Conservation (phyloP, 2,113 vertebrate species). For the Alces alces region DNA sequence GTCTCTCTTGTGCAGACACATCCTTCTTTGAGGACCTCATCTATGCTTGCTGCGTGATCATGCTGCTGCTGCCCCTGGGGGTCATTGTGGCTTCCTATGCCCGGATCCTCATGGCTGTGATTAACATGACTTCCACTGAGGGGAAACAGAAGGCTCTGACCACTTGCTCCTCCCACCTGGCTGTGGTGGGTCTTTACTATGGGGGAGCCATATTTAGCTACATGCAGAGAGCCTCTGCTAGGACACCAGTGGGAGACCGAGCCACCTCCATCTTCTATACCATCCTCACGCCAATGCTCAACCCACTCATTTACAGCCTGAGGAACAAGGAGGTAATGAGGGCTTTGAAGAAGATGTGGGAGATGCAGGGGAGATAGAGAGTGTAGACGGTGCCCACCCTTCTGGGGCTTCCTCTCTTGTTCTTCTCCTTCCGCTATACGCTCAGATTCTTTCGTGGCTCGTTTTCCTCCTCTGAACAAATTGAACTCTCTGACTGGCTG, state of each 20-base stretch:
- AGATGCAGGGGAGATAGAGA: neutral
- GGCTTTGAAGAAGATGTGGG: conserved; percentile 23
- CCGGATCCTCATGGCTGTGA: neutral
- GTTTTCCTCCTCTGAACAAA: neutral
- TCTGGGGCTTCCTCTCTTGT: neutral
- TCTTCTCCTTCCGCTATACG: neutral
- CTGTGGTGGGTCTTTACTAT: neutral
- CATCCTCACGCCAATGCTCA: neutral
- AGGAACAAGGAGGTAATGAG: neutral
- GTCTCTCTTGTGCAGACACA: conserved; percentile 4
- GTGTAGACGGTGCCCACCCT: neutral
- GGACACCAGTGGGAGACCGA: neutral
- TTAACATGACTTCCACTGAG: neutral
- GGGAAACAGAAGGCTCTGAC: neutral
- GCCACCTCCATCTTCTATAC: conserved; percentile 51
- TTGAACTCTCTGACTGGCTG: too few relatives aligned
- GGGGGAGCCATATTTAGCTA: conserved; percentile 21
- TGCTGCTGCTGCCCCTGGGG: conserved; percentile 24
- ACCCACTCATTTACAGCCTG: neutral
- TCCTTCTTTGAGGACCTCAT: conserved; percentile 11
- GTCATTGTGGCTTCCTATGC: conserved; percentile 29
- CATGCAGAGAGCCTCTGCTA: neutral
- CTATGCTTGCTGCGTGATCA: conserved; percentile 27
- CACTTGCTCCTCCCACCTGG: neutral
- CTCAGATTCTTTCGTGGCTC: neutral